Base-by-base conservation (phyloP, 2,888 invertebrate genomes). In the Antitype chi region DNA sequence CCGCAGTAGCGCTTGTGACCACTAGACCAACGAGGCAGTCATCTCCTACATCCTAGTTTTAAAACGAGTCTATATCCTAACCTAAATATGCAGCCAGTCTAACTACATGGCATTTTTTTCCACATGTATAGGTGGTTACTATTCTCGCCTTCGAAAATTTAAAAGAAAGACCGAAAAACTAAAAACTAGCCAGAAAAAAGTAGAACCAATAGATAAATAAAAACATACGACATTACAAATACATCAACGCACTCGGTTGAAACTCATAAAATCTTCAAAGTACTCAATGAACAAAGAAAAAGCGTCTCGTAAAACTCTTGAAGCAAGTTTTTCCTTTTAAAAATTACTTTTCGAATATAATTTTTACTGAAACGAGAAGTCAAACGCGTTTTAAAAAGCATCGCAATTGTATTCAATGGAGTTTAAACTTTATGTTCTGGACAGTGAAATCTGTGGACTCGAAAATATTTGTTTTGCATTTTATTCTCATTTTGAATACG, bases 331-430 rank as follows among this genome's bases (percentile, higher is more conserved):
- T 70, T 55, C 62, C 25, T 69, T 74, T 76, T 66, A 78, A 73
- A 88, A 86, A 86, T 80, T 76, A 87, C 81, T 81, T 84, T 78
- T 68, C 59, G 70, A 84, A 84, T 82, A 84, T 85, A 86, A 85
- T 86, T 87, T 88, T 86, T 79, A 78, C 81, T 66, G 84, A 82
- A 78, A 84, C 82, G 75, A 80, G 66, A 87, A 90, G 86, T 89
- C 90, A 87, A 90, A 89, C 86, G 85, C 84, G 75, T 86, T 89
- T 87, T 80, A 87, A 82, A 88, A 88, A 85, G 86, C 85, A 87
- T 87, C 86, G 85, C 89, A 87, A 89, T 88, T 87, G 89, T 87
- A 85, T 81, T 87, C 87, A 85, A 88, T 85, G 86, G 86, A 87
- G 85, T 89, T 89, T 80, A 71, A 88, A 87, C 82, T 89, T 89